Evolutionary conservation across 2,888 invertebrate genomes (phyloP).

Genomic region (Ecdyonurus torrentis): DNA sequence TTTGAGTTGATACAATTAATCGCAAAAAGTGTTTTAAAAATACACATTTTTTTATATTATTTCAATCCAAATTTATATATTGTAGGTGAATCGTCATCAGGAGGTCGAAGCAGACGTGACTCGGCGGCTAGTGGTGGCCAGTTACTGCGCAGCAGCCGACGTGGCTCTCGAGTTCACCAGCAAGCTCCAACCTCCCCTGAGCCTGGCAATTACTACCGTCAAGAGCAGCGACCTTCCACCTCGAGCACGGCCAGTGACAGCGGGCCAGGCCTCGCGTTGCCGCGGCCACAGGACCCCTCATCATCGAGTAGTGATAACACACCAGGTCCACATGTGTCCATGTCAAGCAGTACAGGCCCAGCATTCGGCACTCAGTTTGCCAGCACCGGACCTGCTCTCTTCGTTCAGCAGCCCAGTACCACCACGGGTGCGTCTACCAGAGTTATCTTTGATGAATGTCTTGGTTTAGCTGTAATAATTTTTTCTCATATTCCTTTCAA

Average conservation of each 20-base stretch:
- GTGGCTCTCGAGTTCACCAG: not conserved
- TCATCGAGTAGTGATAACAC: not conserved
- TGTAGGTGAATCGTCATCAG: conserved; percentile 11
- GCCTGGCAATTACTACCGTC: conserved; percentile 32
- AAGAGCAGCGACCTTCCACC: conserved; percentile 44
- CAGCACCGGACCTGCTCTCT: conserved; percentile 3
- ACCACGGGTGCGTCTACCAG: no score
- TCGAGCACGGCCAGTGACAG: conserved; percentile 59
- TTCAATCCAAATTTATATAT: no score
- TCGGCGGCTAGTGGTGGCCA: conserved; percentile 26
- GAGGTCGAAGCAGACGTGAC: conserved; percentile 26
- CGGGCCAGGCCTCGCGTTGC: conserved; percentile 23
- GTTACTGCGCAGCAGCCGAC: not conserved
- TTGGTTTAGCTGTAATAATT: no score
- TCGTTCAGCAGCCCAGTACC: not conserved
- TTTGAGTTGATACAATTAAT: no score
- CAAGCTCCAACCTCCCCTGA: not conserved
- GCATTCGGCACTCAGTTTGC: not conserved
- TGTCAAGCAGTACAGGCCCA: not conserved
- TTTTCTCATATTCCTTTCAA: no score
- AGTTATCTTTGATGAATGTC: no score
- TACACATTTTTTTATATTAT: no score
- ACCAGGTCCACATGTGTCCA: not conserved
- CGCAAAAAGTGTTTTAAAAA: no score
- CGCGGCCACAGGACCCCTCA: conserved; percentile 38